Evolutionary conservation across 1,140 invertebrate genomes (phyloP).

Genomic region (Hylaeus anthracinus): DNA sequence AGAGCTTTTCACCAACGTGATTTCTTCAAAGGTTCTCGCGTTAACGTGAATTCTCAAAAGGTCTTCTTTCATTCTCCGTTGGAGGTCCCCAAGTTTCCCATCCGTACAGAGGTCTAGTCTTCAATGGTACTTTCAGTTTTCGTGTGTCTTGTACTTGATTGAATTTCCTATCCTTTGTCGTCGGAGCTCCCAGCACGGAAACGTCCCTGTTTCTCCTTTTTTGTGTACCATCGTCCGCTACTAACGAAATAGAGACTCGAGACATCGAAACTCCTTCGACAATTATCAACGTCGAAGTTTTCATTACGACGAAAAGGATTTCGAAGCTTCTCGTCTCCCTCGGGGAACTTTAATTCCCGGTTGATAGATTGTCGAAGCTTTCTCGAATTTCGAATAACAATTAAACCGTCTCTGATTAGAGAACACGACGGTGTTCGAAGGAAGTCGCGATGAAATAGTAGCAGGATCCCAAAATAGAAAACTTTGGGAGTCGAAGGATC

Average conservation of each 20-base stretch:
- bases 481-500: no score
- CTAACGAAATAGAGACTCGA: neutral
- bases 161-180: neutral
- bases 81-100: neutral
- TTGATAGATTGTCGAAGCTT: neutral
- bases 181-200: neutral
- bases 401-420: neutral
- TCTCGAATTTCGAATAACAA: no score
- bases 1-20: neutral
- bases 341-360: neutral
- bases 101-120: neutral
- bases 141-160: constrained; percentile 11
- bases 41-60: neutral
- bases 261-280: neutral
- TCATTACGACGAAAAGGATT: neutral
- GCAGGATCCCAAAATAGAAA: neutral
- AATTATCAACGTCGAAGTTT: neutral
- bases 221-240: no score
- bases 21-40: neutral
- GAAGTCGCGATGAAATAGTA: neutral
- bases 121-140: constrained; percentile 4
- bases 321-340: neutral
- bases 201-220: neutral
- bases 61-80: no score
- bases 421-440: no score